Evolutionary conservation across 1,140 invertebrate genomes (phyloP), one percentile per base, ranked within the genome.

Genomic region (Hypsibius dujardini): DNA sequence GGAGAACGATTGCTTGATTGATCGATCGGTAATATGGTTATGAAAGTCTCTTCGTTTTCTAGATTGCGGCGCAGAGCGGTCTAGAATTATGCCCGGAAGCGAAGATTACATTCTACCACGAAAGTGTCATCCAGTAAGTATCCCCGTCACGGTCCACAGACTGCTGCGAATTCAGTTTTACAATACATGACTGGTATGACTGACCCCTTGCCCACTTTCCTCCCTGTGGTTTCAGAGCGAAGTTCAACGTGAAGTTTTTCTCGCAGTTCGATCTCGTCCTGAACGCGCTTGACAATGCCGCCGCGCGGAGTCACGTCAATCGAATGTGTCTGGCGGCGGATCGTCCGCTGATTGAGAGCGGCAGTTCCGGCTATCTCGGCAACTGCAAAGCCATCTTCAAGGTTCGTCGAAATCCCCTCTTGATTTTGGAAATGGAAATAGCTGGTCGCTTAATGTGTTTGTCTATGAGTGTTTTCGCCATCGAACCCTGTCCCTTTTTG

Each of bases 281-380:
- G 81, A 98, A 97, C 84, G 96, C 95, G 15, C 81, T 99, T 72
- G 96, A 99, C 79, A 99, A 99, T 79, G 71, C 74, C 82, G 88
- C 87, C 70, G 96, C 96, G 12, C 84, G 96, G 72, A 96, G 92
- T 78, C 95, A 99, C 84, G 95, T 99, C 0, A 99, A 99, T 82
- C 84, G 96, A 47, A 93, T 99, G 89, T 99, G 96, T 81, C 81
- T 99, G 40, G 91, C 94, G 69, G 90, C 92, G 14, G 86, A 93
- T 78, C 81, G 95, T 12, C 93, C 95, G 1, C 79, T 99, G 1
- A 86, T 99, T 76, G 96, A 99, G 79, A 95, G 92, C 76, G 96
- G 95, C 14, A 95, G 94, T 28, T 88, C 94, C 70, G 96, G 96
- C 2, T 99, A 98, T 77, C 84, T 90, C 56, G 96, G 96, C 67